Evolutionary conservation across 2,797 vertebrate genomes (phyloP), one percentile per base, ranked within the genome.

Genomic region (Fistularia tabacaria): DNA sequence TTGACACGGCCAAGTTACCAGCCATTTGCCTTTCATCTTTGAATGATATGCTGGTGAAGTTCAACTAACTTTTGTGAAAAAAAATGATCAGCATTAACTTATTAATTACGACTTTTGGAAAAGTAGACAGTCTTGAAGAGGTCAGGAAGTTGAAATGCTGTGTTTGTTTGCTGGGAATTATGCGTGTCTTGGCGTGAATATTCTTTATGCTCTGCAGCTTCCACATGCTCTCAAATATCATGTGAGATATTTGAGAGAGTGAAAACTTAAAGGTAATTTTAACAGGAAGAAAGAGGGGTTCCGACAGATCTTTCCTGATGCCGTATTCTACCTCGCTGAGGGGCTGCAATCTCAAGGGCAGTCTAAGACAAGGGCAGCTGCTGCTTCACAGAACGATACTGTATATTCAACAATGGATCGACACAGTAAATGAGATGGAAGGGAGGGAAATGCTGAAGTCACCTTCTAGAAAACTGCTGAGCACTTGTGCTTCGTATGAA

Each of bases 361-460:
- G 70, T 8, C 64, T 68, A 77, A 85, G 82, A 87, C 84, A 83
- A 88, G 84, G 85, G 68, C 79, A 81, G 69, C 66, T 73, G 70
- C 77, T 69, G 76, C 81, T 83, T 85, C 80, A 76, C 76, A 76
- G 80, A 85, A 63, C 73, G 70, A 74, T 80, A 81, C 81, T 82
- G 83, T 87, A 85, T 85, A 86, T 87, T 88, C 79, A 88, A 89
- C 85, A 90, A 87, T 88, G 82, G 85, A 84, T 86, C 85, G 81
- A 78, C 88, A 83, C 83, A 74, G 73, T 86, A 88, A 88, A 88
- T 88, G 87, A 88, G 88, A 88, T 86, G 84, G 87, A 88, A 83
- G 85, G 77, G 53, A 77, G 77, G 80, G 82, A 85, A 86, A 89
- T 83, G 85, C 86, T 83, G 83, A 85, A 87, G 86, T 86, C 81